phyloP scores from a whole-genome alignment of 2,113 vertebrate genomes.

The Naja naja region DNA sequence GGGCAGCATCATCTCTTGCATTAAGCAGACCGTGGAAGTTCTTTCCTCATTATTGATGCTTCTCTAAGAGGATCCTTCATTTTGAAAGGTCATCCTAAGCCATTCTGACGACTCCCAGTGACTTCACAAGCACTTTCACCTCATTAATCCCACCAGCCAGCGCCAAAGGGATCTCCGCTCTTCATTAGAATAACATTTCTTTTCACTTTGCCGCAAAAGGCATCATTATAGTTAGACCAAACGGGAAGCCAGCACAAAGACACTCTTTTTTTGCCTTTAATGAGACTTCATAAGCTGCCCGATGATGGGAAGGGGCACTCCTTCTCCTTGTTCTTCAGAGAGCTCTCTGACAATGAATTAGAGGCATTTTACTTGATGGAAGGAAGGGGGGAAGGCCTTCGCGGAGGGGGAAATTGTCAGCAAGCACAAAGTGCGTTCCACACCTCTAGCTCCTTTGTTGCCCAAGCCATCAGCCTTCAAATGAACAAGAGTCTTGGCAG shows the following conservation, averaged over 20 bases:
- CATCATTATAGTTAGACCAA: slow-evolving; percentile 58
- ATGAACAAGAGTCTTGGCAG: not conserved
- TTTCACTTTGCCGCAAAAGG: slow-evolving; percentile 51
- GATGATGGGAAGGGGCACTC: slow-evolving; percentile 9
- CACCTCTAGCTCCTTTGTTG: slow-evolving; percentile 47
- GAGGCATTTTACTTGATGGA: slow-evolving; percentile 58
- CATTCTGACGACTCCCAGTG: slow-evolving; percentile 18
- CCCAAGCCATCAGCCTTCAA: slow-evolving; percentile 64
- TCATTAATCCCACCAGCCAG: slow-evolving; percentile 56
- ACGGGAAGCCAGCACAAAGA: slow-evolving; percentile 42
- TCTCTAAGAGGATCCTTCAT: slow-evolving; percentile 46
- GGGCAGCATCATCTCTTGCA: not conserved
- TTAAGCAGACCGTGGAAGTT: slow-evolving; percentile 48
- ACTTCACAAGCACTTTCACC: slow-evolving; percentile 47
- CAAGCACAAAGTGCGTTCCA: slow-evolving; percentile 49
- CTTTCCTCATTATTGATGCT: slow-evolving; percentile 46
- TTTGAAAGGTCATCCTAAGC: slow-evolving; percentile 59
- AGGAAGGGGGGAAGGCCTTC: slow-evolving; percentile 49
- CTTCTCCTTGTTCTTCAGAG: slow-evolving; percentile 59
- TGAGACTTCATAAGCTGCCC: slow-evolving; percentile 68
- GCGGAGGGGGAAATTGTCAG: slow-evolving; percentile 62
- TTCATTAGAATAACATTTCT: slow-evolving; percentile 64
- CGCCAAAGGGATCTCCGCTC: slow-evolving; percentile 40
- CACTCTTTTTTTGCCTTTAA: slow-evolving; percentile 55
- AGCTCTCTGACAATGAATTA: slow-evolving; percentile 60